phyloP scores from a whole-genome alignment of 2,113 vertebrate genomes.

The Procavia capensis region DNA sequence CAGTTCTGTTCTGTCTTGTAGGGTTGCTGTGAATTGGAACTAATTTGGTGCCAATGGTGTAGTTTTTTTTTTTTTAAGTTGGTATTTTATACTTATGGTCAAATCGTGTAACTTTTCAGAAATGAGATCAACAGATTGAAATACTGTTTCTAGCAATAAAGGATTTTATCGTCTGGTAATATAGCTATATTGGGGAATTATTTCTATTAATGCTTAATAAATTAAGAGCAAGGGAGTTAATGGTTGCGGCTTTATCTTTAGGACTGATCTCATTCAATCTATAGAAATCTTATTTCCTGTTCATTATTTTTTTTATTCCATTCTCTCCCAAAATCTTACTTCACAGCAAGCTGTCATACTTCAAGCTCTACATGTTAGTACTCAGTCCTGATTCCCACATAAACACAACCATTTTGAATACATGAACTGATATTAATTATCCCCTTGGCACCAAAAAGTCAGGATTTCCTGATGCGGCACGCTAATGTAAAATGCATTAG shows the following conservation, averaged over 20 bases:
- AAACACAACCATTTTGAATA: slow-evolving; percentile 91
- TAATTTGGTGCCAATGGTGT: background rate
- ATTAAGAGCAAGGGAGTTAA: slow-evolving; percentile 53
- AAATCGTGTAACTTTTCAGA: background rate
- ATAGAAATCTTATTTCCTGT: slow-evolving; percentile 54
- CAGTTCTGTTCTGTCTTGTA: background rate
- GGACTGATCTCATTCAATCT: background rate
- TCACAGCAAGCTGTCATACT: slow-evolving; percentile 81
- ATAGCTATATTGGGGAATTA: slow-evolving; percentile 9
- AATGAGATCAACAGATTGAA: slow-evolving; percentile 41
- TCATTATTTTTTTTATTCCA: slow-evolving; percentile 73
- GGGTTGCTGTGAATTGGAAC: background rate
- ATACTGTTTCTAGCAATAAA: background rate
- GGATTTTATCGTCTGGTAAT: slow-evolving; percentile 36
- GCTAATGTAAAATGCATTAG: slow-evolving; percentile 92
- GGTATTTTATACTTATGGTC: background rate
- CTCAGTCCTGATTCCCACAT: slow-evolving; percentile 87
- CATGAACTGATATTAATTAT: slow-evolving; percentile 91
- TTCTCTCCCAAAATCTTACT: slow-evolving; percentile 75
- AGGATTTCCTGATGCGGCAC: slow-evolving; percentile 89
- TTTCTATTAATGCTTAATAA: slow-evolving; percentile 27
- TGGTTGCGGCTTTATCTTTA: slow-evolving; percentile 35
- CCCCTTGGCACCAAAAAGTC: slow-evolving; percentile 89
- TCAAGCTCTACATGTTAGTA: slow-evolving; percentile 82
- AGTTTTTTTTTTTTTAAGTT: background rate